These are phyloP conservation scores for Prietella phreatophila DNA, from an alignment of 2,113 vertebrate species.

Conservation along the genomic window DNA sequence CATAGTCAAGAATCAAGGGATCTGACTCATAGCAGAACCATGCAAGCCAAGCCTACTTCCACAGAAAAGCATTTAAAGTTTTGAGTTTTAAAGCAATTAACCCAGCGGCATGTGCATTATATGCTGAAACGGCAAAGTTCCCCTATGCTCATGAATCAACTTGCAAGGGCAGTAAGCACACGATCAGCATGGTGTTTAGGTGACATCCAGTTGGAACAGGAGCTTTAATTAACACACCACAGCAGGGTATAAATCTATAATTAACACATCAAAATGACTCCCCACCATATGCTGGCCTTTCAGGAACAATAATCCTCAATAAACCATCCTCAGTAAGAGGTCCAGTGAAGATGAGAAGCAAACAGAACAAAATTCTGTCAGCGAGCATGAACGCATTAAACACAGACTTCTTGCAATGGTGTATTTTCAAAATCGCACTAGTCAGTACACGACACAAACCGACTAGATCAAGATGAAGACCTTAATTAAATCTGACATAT, in stretches of 20 bases:
- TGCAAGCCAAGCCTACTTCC: background rate
- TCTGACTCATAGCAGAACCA: background rate
- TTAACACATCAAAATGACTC: slow-evolving; percentile 17
- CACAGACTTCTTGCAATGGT: background rate
- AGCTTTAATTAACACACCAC: slow-evolving; percentile 68
- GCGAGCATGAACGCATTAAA: background rate
- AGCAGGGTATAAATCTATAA: slow-evolving; percentile 64
- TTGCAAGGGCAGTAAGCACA: slow-evolving; percentile 60
- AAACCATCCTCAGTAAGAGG: background rate
- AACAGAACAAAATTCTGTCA: background rate
- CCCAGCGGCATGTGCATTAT: background rate
- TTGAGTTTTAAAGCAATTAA: slow-evolving; percentile 20
- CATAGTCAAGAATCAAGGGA: background rate
- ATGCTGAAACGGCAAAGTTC: slow-evolving; percentile 46
- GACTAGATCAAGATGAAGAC: background rate
- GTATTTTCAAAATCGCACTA: background rate
- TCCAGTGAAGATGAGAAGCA: background rate
- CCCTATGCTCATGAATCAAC: slow-evolving; percentile 57
- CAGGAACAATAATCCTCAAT: background rate
- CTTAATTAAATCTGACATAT: background rate
- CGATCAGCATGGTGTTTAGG: slow-evolving; percentile 63
- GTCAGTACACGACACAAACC: background rate
- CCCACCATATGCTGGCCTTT: slow-evolving; percentile 3
- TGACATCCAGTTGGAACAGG: slow-evolving; percentile 59
- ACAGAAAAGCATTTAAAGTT: background rate